Base-by-base conservation (phyloP, 2,797 vertebrate genomes). In the Hoplostethus atlanticus region DNA sequence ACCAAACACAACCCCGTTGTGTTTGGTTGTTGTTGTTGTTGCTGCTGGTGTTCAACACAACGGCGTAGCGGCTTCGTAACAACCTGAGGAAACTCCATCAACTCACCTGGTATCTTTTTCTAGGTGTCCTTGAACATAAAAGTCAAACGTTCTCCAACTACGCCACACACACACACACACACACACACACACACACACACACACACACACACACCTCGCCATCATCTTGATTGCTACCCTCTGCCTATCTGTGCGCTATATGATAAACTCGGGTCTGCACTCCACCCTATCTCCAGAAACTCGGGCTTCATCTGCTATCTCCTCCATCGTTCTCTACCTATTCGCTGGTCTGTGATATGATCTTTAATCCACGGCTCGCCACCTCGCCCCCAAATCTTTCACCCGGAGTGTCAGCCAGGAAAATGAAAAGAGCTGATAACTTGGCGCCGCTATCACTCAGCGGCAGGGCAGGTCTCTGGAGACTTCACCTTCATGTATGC, bases 321-420 rank as follows among this genome's bases (percentile, higher is more conserved):
- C 59, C 53, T 47, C 81, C 74, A 85, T 92, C 87, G 36, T 57
- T 71, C 44, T 68, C 53, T 69, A 78, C 68, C 57, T 74, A 75
- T 80, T 87, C 58, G 48, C 76, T 17, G 81, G 54, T 21, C 85
- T 85, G 82, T 83, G 93, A 94, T 94, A 92, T 64, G 51, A 94
- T 94, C 92, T 94, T 92, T 91, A 93, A 93, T 92, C 87, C 86
- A 73, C 31, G 66, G 61, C 84, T 80, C 79, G 78, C 73, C 77
- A 84, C 80, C 83, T 80, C 79, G 71, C 73, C 80, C 83, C 77
- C 17, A 57, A 88, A 90, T 92, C 84, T 80, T 84, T 86, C 86
- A 86, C 71, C 79, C 54, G 6, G 64, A 70, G 72, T 76, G 82
- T 86, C 83, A 85, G 79, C 53, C 25, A 65, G 73, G 71, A 21